These are phyloP conservation scores for Opisthograptis luteolata DNA, from an alignment of 2,888 invertebrate genomes.

Conservation along the genomic window DNA sequence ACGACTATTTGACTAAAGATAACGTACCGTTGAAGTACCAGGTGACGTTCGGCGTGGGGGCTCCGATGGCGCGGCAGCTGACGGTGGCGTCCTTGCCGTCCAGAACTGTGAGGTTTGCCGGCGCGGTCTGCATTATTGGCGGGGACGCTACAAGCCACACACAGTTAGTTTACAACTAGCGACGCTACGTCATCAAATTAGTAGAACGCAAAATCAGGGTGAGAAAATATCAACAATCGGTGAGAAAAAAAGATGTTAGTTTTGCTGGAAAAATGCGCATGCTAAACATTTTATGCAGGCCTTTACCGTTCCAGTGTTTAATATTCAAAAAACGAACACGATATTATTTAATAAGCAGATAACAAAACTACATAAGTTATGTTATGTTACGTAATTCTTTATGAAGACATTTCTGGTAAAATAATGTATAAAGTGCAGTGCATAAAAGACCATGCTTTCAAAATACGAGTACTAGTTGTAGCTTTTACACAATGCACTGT, in stretches of 20 bases:
- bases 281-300: slow-evolving; percentile 8
- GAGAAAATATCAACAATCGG: slow-evolving; percentile 18
- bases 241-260: slow-evolving; percentile 12
- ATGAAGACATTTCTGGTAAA: neutral
- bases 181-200: slow-evolving; percentile 16
- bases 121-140: slow-evolving; percentile 93
- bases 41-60: slow-evolving; percentile 94
- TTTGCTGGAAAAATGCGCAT: slow-evolving; percentile 8
- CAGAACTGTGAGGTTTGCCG: slow-evolving; percentile 94
- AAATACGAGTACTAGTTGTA: slow-evolving; percentile 16
- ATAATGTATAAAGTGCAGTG: neutral
- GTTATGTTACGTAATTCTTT: too few relatives aligned
- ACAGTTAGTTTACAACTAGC: slow-evolving; percentile 57
- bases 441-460: slow-evolving; percentile 28
- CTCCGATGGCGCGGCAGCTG: slow-evolving; percentile 94
- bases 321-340: neutral
- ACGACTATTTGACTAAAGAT: slow-evolving; percentile 3
- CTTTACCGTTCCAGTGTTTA: neutral
- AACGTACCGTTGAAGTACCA: slow-evolving; percentile 96
- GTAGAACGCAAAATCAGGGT: slow-evolving; percentile 31
- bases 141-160: slow-evolving; percentile 90
- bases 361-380: too few relatives aligned
- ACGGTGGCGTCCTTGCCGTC: slow-evolving; percentile 97
- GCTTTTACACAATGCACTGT: slow-evolving; percentile 29
- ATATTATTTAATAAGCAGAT: too few relatives aligned